These are phyloP conservation scores for Drosophila emarginata DNA, from an alignment of 2,888 invertebrate genomes.

Conservation along the genomic window DNA sequence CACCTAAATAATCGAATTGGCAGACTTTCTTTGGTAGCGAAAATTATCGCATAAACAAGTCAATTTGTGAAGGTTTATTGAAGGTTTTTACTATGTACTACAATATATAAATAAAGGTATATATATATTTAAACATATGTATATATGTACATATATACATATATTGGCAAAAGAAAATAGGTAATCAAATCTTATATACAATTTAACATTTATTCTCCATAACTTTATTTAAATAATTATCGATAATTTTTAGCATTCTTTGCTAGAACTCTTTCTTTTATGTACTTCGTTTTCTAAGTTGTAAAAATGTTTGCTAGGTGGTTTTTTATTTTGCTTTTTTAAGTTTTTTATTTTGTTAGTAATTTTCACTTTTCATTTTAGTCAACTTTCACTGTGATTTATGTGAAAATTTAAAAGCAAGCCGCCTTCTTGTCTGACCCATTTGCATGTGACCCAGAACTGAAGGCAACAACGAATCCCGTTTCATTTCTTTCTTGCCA, in stretches of 20 bases:
- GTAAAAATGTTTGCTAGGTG: too few relatives aligned
- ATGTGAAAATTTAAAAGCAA: conserved; percentile 33
- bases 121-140: too few relatives aligned
- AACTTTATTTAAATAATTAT: too few relatives aligned
- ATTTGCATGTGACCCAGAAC: conserved; percentile 66
- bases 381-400: conserved; percentile 63
- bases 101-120: neutral
- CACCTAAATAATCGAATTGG: conserved; percentile 73
- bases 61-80: conserved; percentile 65
- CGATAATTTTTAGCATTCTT: too few relatives aligned
- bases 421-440: conserved; percentile 51
- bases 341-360: conserved; percentile 19
- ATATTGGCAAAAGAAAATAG: too few relatives aligned
- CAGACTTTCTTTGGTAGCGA: conserved; percentile 45
- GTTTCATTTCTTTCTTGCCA: conserved; percentile 2
- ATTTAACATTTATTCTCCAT: too few relatives aligned
- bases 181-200: too few relatives aligned
- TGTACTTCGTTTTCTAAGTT: too few relatives aligned
- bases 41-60: conserved; percentile 64
- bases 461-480: conserved; percentile 17
- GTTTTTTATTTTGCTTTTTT: neutral
- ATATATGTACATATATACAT: too few relatives aligned
- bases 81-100: conserved; percentile 5
- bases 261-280: too few relatives aligned
- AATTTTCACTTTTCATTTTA: conserved; percentile 67